Evolutionary conservation across 2,113 vertebrate genomes (phyloP), one percentile per base, ranked within the genome.

Genomic region (Lates calcarifer): DNA sequence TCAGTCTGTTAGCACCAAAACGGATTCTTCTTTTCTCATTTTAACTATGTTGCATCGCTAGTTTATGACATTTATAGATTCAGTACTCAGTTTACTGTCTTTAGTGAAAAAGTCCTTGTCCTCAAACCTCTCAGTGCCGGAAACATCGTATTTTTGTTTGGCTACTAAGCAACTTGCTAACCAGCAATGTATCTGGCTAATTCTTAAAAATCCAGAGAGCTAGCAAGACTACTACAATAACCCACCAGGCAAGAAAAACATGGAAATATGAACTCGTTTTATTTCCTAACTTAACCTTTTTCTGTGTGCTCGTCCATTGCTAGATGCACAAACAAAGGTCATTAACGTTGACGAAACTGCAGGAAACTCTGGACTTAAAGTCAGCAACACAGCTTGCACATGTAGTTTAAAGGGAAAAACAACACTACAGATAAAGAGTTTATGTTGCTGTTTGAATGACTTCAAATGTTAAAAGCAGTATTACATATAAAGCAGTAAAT

Each of bases 91-190:
- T 14, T 26, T 43, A 29, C 0, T 20, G 24, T 37, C 1, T 9
- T 28, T 14, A 0, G 11, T 41, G 5, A 43, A 53, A 14, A 61
- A n/a, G 15, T 22, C 29, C 1, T 7, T 13, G 17, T 26, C 17
- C 33, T 43, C n/a, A 63, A 31, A 69, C 3, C 3, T 12, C 0
- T 11, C 4, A 5, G 49, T 39, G 8, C 2, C 14, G 18, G 5
- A 53, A 41, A 73, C 31, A 3, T 1, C 4, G 18, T 47, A 0
- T 58, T 62, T 33, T 35, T 39, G 7, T 29, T 15, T 22, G 17
- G 12, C 37, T 64, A 8, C 41, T 51, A 12, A 39, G 28, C 43
- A 31, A 14, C 73, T 31, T 13, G 86, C 72, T 81, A 72, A 47
- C 43, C 72, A 64, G 78, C 62, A 13, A 67, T 60, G 29, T 18